Evolutionary conservation across 2,113 vertebrate genomes (phyloP).

Genomic region (Myotis brandtii): DNA sequence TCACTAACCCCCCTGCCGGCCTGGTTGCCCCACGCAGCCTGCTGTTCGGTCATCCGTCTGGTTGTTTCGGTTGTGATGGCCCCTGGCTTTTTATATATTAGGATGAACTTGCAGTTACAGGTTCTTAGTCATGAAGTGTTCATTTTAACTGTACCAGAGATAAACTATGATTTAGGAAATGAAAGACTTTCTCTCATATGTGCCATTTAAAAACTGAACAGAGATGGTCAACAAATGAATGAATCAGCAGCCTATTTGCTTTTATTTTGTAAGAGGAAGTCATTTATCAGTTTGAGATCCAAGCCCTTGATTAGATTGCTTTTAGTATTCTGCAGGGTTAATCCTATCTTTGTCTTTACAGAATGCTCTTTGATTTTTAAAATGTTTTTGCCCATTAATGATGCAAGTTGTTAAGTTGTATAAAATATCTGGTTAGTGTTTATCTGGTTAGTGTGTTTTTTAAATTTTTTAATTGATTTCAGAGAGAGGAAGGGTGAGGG

Average conservation of each 20-base stretch:
- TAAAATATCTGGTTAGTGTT: not conserved
- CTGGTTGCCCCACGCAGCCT: too few relatives aligned
- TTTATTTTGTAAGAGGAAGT: slow-evolving; percentile 23
- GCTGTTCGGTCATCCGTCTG: too few relatives aligned
- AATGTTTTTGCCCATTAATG: not conserved
- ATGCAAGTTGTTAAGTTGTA: not conserved
- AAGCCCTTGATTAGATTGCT: not conserved
- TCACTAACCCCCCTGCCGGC: too few relatives aligned
- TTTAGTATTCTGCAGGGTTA: not conserved
- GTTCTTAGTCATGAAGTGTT: not conserved
- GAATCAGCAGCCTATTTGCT: not conserved
- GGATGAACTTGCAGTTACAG: not conserved
- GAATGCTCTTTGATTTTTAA: not conserved
- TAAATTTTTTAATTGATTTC: not conserved
- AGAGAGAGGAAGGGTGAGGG: not conserved
- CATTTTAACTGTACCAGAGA: not conserved
- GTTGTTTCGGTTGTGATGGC: too few relatives aligned
- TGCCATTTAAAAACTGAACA: slow-evolving; percentile 16
- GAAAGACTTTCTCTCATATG: not conserved
- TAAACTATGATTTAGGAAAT: not conserved
- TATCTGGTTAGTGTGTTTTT: not conserved
- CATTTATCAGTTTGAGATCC: not conserved
- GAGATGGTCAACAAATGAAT: not conserved
- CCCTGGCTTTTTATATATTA: too few relatives aligned
- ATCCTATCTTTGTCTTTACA: not conserved